Percentiles rank a stretch among this genome's conserved stretches.
These are phyloP conservation scores for Popillia japonica DNA, from an alignment of 1,140 invertebrate species.

Conservation along the genomic window DNA sequence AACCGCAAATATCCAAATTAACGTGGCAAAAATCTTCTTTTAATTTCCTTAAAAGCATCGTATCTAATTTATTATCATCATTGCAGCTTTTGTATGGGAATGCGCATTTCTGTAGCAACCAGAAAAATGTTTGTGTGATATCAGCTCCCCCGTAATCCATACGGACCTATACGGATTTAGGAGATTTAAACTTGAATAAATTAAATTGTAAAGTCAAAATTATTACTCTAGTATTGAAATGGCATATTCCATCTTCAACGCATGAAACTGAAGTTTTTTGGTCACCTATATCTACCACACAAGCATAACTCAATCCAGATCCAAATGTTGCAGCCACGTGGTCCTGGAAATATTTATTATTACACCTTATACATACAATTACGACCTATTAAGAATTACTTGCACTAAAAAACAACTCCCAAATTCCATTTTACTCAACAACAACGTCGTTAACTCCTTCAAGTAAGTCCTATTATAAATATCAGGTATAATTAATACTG, in stretches of 20 bases:
- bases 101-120: slow-evolving; percentile 85
- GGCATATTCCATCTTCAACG: slow-evolving; percentile 95
- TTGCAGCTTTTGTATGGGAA: slow-evolving; percentile 88
- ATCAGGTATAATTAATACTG: slow-evolving; percentile 89
- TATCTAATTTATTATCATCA: slow-evolving; percentile 74
- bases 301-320: slow-evolving; percentile 88
- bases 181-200: not conserved
- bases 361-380: no score
- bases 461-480: slow-evolving; percentile 89
- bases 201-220: not conserved
- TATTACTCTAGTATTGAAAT: slow-evolving; percentile 80
- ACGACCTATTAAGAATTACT: no score
- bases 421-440: slow-evolving; percentile 87
- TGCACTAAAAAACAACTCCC: slow-evolving; percentile 88
- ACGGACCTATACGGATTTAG: slow-evolving; percentile 60
- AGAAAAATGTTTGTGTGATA: slow-evolving; percentile 85
- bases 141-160: slow-evolving; percentile 92
- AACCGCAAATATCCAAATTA: slow-evolving; percentile 86
- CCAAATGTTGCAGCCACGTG: slow-evolving; percentile 95
- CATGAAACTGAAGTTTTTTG: slow-evolving; percentile 96
- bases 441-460: slow-evolving; percentile 82
- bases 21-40: slow-evolving; percentile 93
- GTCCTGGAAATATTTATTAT: slow-evolving; percentile 66
- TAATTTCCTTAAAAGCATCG: slow-evolving; percentile 79
- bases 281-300: slow-evolving; percentile 95